Conservation (phyloP, 1,140 invertebrate species). For the Episyrphus balteatus region DNA sequence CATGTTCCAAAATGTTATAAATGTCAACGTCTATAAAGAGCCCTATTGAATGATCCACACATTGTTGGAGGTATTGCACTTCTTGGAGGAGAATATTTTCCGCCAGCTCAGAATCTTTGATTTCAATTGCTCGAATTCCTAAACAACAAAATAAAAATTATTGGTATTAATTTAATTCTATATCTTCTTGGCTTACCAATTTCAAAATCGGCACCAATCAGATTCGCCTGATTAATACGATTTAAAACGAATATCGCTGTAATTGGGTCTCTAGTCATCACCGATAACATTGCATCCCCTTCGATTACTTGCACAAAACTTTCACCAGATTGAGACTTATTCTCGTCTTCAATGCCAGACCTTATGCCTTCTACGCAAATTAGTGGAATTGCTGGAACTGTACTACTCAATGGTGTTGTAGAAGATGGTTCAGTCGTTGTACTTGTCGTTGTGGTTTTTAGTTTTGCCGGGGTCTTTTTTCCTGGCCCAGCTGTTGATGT, state of each 20-base stretch:
- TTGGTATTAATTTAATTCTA: background rate
- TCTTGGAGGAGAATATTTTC: conserved; percentile 30
- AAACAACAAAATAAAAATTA: background rate
- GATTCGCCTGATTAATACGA: conserved; percentile 28
- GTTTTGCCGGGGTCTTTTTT: no score
- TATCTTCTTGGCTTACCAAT: conserved; percentile 15
- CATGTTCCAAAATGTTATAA: conserved; percentile 18
- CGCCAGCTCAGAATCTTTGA: conserved; percentile 17
- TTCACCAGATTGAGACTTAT: background rate
- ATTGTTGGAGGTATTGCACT: conserved; percentile 31
- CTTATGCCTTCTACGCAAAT: conserved; percentile 25
- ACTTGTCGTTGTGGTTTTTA: no score
- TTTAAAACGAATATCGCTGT: conserved; percentile 30
- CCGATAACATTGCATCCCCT: conserved; percentile 27
- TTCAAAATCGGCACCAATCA: conserved; percentile 31
- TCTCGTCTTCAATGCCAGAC: no score
- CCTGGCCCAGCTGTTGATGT: no score
- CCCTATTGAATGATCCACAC: conserved; percentile 23
- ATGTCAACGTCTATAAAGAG: conserved; percentile 28
- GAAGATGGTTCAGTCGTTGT: background rate
- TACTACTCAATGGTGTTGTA: conserved; percentile 3
- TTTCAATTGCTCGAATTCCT: conserved; percentile 25
- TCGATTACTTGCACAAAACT: conserved; percentile 23
- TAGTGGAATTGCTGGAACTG: conserved; percentile 11
- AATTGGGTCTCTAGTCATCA: conserved; percentile 24